Evolutionary conservation across 2,888 invertebrate species (phyloP), one percentile per base, ranked within the genome.

Genomic region (Chalcosyrphus nemorum): DNA sequence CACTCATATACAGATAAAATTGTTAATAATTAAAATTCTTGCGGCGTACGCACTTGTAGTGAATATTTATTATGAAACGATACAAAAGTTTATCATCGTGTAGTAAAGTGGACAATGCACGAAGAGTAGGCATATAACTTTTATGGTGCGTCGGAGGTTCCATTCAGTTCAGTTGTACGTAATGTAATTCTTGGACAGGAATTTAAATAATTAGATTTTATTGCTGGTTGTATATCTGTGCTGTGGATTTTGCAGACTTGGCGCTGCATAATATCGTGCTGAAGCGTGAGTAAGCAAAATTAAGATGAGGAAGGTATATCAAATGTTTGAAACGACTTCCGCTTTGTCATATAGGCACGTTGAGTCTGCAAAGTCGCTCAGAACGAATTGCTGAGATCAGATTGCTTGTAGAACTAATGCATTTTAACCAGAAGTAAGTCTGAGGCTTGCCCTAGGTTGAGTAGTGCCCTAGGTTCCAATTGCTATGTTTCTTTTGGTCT

Each of bases 11-110:
- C 19, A 57, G 43, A 45, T n/a, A n/a, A n/a, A n/a, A n/a, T n/a
- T n/a, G 24, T 24, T 35, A n/a, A 32, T 4, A 29, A 75, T 81
- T 63, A 41, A 63, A 75, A 81, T 75, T 75, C 81, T 56, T 38
- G 7, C 17, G 7, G 13, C 81, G 68, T 81, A 41, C 68, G 11
- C 75, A 70, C 59, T 47, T 63, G 45, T 47, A 75, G 68, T 56
- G 66, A 57, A 76, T 68, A 70, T 75, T 81, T 75, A 70, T 63
- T 54, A 81, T 68, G 47, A 70, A 68, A 52, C 47, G 63, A 35
- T 47, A 70, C 47, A 27, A 57, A 57, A 47, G 17, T 15, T 24
- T 38, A 70, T 47, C 47, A 47, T 27, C 7, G 21, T n/a, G n/a
- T 43, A 29, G 29, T 61, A 29, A n/a, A 65, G 45, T 38, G 6